Percentiles rank a stretch among this genome's conserved stretches.
These are phyloP conservation scores for Cryptocephalus primarius DNA, from an alignment of 2,888 invertebrate species.

Conservation along the genomic window DNA sequence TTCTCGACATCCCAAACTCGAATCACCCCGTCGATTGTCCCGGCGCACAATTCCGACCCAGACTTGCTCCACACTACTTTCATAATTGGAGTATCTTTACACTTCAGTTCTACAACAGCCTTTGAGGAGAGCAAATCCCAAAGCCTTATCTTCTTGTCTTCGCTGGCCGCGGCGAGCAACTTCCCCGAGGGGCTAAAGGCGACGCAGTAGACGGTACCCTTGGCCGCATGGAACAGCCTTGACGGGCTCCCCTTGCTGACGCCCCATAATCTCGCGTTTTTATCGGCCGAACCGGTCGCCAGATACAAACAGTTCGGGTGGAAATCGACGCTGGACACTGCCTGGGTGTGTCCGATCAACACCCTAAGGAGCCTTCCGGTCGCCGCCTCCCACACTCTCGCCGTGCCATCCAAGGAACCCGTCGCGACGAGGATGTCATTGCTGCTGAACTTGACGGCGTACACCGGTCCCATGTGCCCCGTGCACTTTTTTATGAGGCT, in stretches of 20 bases:
- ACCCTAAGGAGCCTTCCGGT: conserved; percentile 71
- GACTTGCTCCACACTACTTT: conserved; percentile 51
- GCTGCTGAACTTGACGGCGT: conserved; percentile 69
- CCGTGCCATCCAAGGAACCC: conserved; percentile 71
- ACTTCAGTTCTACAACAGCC: conserved; percentile 51
- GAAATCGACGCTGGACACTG: conserved; percentile 81
- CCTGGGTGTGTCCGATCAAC: conserved; percentile 79
- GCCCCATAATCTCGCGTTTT: conserved; percentile 78
- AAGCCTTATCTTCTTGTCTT: conserved; percentile 57
- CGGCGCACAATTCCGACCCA: conserved; percentile 53
- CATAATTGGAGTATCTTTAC: conserved; percentile 52
- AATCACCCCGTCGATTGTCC: conserved; percentile 53
- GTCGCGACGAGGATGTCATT: conserved; percentile 63
- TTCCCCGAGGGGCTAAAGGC: conserved; percentile 80
- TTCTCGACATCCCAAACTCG: conserved; percentile 48
- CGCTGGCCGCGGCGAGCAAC: conserved; percentile 74
- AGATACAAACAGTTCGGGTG: conserved; percentile 87
- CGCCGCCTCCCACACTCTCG: conserved; percentile 72
- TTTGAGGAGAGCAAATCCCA: conserved; percentile 62
- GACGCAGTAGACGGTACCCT: conserved; percentile 61
- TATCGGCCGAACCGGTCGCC: conserved; percentile 85
- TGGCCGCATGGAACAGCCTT: conserved; percentile 68
- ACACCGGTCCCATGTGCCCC: conserved; percentile 84
- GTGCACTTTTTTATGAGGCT: conserved; percentile 34
- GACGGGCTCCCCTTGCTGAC: conserved; percentile 72